Percentiles rank a stretch among this genome's conserved stretches.
These are phyloP conservation scores for Hippopotamyrus pictus DNA, from an alignment of 2,797 vertebrate species.

Conservation along the genomic window DNA sequence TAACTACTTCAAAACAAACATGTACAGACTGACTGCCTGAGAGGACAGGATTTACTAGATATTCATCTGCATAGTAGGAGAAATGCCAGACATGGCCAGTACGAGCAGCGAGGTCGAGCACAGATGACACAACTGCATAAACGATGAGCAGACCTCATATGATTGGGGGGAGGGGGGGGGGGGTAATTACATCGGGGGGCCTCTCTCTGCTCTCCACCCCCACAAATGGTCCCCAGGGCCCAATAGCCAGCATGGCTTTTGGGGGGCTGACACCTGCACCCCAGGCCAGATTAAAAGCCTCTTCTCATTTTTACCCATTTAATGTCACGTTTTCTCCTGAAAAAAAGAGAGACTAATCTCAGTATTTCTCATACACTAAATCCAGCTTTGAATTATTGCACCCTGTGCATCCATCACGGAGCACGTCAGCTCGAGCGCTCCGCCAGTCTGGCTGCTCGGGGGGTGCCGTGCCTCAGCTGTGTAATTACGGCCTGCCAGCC, in stretches of 20 bases:
- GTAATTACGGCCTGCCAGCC: slow-evolving; percentile 36
- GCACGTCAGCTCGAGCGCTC: slow-evolving; percentile 25
- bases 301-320: slow-evolving; percentile 68
- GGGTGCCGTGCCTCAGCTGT: slow-evolving; percentile 51
- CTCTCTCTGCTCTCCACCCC: slow-evolving; percentile 22
- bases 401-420: slow-evolving; percentile 53
- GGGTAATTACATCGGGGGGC: slow-evolving; percentile 29
- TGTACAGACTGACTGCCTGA: not conserved
- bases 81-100: not conserved
- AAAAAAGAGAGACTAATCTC: slow-evolving; percentile 59
- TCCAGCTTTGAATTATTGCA: slow-evolving; percentile 60
- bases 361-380: slow-evolving; percentile 32
- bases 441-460: slow-evolving; percentile 26
- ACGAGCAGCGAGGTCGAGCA: not conserved
- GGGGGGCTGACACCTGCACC: slow-evolving; percentile 59
- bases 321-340: slow-evolving; percentile 54
- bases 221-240: slow-evolving; percentile 56
- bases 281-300: slow-evolving; percentile 60
- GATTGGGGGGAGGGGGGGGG: not conserved
- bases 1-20: not conserved
- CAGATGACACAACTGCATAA: slow-evolving; percentile 1
- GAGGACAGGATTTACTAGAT: not conserved
- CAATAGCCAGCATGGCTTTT: slow-evolving; percentile 48
- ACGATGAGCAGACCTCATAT: slow-evolving; percentile 12
- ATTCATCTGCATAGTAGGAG: not conserved